Conservation (phyloP, 1,140 invertebrate species). For the Chironomus tepperi region DNA sequence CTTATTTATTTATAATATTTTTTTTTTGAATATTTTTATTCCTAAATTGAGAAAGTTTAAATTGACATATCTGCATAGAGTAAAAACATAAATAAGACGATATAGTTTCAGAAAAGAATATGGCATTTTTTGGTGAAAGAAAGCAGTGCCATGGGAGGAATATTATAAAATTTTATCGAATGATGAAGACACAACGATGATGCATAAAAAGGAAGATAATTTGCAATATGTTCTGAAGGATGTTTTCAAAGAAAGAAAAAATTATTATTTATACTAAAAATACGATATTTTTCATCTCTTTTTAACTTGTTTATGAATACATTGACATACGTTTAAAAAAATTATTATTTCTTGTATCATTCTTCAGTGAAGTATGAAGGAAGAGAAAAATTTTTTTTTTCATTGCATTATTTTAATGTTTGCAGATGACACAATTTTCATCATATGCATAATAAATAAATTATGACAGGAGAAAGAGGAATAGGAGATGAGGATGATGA, state of each 20-base stretch:
- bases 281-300: background rate
- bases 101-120: background rate
- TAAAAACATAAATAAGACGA: background rate
- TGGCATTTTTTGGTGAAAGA: background rate
- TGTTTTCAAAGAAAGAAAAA: background rate
- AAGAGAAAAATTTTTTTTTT: background rate
- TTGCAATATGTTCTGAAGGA: background rate
- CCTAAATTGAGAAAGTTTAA: constrained; percentile 3
- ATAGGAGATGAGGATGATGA: too few relatives aligned
- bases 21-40: background rate
- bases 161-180: background rate
- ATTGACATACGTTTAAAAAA: background rate
- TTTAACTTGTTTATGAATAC: background rate
- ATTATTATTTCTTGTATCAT: too few relatives aligned
- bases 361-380: background rate
- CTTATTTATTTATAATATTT: background rate
- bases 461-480: too few relatives aligned
- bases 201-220: background rate
- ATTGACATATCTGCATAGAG: constrained; percentile 3
- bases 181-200: background rate
- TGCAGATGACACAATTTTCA: constrained; percentile 11
- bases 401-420: background rate
- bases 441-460: background rate
- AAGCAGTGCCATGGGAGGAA: too few relatives aligned
- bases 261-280: background rate